A percentile compares a stretch with the other conserved stretches of the same genome.
Conservation (phyloP, 2,113 vertebrate species). For the Andinoacara biseriatus region DNA sequence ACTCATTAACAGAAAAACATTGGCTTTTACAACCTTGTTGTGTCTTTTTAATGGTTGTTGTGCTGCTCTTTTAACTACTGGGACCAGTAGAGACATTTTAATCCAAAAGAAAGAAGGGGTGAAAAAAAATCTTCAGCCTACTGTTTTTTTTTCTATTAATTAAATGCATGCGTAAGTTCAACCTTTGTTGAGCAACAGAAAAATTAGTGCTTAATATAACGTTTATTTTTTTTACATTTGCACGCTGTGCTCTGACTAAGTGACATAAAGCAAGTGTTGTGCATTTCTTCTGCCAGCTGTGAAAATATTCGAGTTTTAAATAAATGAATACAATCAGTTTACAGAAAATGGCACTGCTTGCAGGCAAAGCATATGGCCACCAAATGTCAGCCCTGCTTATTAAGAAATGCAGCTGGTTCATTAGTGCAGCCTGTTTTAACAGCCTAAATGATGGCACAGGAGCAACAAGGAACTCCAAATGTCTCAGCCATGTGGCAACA, state of each 20-base stretch:
- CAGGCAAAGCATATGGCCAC: conserved; percentile 5
- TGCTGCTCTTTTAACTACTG: background rate
- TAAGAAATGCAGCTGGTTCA: conserved; percentile 11
- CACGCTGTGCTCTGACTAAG: background rate
- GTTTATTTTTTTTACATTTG: background rate
- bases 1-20: background rate
- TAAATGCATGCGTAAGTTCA: background rate
- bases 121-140: background rate
- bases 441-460: background rate
- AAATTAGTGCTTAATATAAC: background rate
- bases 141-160: background rate
- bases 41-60: background rate
- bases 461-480: background rate
- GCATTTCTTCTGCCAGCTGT: background rate
- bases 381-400: conserved; percentile 9
- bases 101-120: background rate
- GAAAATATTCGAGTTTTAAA: background rate
- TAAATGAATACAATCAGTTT: conserved; percentile 8
- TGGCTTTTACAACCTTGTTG: conserved; percentile 1
- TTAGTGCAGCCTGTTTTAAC: background rate
- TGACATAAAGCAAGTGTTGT: background rate
- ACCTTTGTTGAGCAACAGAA: background rate
- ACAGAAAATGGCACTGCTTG: background rate
- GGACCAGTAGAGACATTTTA: background rate
- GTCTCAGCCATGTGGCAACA: background rate